Conservation (phyloP, 2,797 vertebrate species). For the Ispidina picta region DNA sequence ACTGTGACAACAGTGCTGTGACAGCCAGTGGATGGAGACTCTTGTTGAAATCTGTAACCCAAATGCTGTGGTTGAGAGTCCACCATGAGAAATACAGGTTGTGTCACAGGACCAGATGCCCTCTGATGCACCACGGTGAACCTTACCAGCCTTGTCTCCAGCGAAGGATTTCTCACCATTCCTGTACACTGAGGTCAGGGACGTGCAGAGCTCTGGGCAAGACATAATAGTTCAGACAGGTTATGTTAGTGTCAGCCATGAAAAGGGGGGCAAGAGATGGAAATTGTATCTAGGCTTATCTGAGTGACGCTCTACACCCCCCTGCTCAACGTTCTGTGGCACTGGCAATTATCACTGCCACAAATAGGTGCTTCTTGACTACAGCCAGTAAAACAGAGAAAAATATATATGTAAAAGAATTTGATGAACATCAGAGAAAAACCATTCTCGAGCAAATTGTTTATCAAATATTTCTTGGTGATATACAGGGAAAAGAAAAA, state of each 20-base stretch:
- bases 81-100: not conserved
- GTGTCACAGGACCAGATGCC: not conserved
- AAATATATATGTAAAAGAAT: not conserved
- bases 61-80: not conserved
- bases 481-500: not conserved
- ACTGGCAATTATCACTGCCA: not conserved
- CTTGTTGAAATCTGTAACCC: not conserved
- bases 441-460: not conserved
- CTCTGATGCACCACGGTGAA: not conserved
- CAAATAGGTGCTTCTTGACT: not conserved
- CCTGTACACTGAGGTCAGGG: not conserved
- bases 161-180: not conserved
- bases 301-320: not conserved
- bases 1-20: not conserved
- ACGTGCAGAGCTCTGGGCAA: not conserved
- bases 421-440: not conserved
- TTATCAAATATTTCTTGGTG: not conserved
- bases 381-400: not conserved
- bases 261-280: not conserved
- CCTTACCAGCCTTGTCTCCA: not conserved
- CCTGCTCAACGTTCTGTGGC: not conserved
- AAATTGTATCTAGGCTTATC: not conserved
- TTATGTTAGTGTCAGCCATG: not conserved
- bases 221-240: not conserved
- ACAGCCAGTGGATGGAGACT: not conserved